Evolutionary conservation across 2,797 vertebrate species (phyloP), one percentile per base, ranked within the genome.

Genomic region (Anguilla marmorata): DNA sequence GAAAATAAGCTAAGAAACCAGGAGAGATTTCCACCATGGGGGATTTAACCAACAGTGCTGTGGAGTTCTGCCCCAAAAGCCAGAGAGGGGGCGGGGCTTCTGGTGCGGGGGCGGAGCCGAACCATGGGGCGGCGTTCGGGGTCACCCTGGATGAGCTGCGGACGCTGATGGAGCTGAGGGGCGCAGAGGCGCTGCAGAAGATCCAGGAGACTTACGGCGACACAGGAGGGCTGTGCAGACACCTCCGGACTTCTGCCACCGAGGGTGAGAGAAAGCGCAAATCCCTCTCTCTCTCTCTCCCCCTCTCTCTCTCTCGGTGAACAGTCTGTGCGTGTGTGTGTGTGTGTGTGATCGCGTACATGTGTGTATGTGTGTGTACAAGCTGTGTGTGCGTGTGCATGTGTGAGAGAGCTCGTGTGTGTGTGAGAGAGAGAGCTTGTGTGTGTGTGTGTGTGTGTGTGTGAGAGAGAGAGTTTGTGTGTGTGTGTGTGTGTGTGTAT

Each of bases 31-130:
- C n/a, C 60, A 95, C 95, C 0, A 97, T 98, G 97, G 97, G 97
- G 2, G 97, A 98, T 91, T 96, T 98, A 95, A 97, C 96, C 79
- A 98, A 98, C 94, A 98, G 97, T 24, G 96, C 96, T 14, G 96
- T 97, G 90, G 97, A 97, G 94, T 97, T 97, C 93, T 97, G 97
- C 93, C 97, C 97, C 89, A 98, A 98, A 93, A 94, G 95, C 90
- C 95, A 93, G 87, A 93, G 94, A 58, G 94, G 91, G 50, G 72
- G 82, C 19, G 69, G 88, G 0, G 50, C 86, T 8, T 82, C 63
- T 84, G 41, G 87, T 66, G 93, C 93, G 83, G 90, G 93, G 87
- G 91, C 93, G 74, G 96, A 97, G 58, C 93, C 94, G 84, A 96
- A 95, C 92, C 94, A 96, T n/a, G 93, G 95, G 0, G 96, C 95